A percentile compares a stretch with the other conserved stretches of the same genome.
These are phyloP conservation scores for Apis laboriosa DNA, from an alignment of 1,140 invertebrate genomes.

Conservation along the genomic window DNA sequence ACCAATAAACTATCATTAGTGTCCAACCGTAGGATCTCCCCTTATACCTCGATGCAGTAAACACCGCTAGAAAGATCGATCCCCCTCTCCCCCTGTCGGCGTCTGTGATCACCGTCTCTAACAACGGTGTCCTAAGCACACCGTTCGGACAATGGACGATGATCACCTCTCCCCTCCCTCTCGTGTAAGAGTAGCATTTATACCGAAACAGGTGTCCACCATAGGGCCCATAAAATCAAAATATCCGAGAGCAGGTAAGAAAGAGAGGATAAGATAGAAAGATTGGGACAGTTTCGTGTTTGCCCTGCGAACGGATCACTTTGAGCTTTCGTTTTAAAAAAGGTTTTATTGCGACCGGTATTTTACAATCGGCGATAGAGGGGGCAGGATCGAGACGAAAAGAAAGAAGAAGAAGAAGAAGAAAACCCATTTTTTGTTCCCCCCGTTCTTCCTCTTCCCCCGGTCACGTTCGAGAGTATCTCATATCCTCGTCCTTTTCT, in stretches of 20 bases:
- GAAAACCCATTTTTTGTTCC: background rate
- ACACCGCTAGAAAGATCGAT: slow-evolving; percentile 2
- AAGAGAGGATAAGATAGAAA: slow-evolving; percentile 49
- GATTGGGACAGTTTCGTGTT: slow-evolving; percentile 55
- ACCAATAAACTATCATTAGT: slow-evolving; percentile 33
- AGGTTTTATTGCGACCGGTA: slow-evolving; percentile 59
- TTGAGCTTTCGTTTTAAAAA: slow-evolving; percentile 46
- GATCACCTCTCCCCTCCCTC: slow-evolving; percentile 49
- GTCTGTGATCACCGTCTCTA: slow-evolving; percentile 27
- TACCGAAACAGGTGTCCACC: slow-evolving; percentile 49
- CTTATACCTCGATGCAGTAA: background rate
- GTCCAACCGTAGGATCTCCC: background rate
- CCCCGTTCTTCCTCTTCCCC: background rate
- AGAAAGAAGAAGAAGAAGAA: background rate
- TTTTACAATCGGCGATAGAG: background rate
- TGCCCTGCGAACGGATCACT: slow-evolving; percentile 58
- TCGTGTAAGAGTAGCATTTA: slow-evolving; percentile 10
- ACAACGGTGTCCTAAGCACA: slow-evolving; percentile 62
- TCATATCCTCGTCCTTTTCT: background rate
- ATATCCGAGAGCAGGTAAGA: slow-evolving; percentile 45
- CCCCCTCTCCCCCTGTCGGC: slow-evolving; percentile 17
- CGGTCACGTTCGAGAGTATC: slow-evolving; percentile 24
- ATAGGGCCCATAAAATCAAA: slow-evolving; percentile 51
- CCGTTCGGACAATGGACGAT: slow-evolving; percentile 57
- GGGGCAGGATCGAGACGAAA: too few species aligned